Evolutionary conservation across 2,888 invertebrate species (phyloP).

Genomic region (Drosophila austrosaltans): DNA sequence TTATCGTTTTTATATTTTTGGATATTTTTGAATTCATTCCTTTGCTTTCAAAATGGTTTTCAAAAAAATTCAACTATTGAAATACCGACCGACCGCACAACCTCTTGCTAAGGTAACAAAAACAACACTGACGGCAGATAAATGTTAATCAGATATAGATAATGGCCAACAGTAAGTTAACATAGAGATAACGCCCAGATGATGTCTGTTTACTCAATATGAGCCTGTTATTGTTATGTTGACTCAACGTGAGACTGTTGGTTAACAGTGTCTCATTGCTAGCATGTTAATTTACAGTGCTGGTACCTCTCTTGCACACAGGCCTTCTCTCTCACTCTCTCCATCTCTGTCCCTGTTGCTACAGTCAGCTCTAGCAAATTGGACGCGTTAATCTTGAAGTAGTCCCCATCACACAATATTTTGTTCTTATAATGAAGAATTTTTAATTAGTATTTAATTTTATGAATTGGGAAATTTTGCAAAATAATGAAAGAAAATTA

Average conservation of each 20-base stretch:
- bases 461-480: too few relatives aligned
- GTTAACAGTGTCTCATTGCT: too few relatives aligned
- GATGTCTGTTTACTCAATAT: background rate
- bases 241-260: too few relatives aligned
- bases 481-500: too few relatives aligned
- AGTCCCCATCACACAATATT: background rate
- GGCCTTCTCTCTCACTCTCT: background rate
- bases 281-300: background rate
- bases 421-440: too few relatives aligned
- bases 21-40: background rate
- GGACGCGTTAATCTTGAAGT: background rate
- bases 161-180: too few relatives aligned
- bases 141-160: background rate
- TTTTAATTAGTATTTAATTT: too few relatives aligned
- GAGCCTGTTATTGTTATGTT: background rate
- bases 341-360: slow-evolving; percentile 1
- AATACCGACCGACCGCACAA: background rate
- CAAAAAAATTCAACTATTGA: background rate
- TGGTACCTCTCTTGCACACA: background rate
- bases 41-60: background rate
- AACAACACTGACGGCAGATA: background rate
- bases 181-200: slow-evolving; percentile 3
- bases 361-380: slow-evolving; percentile 27
- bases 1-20: background rate
- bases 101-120: background rate